Evolutionary conservation across 2,113 vertebrate species (phyloP).

Genomic region (Acrocephalus arundinaceus): DNA sequence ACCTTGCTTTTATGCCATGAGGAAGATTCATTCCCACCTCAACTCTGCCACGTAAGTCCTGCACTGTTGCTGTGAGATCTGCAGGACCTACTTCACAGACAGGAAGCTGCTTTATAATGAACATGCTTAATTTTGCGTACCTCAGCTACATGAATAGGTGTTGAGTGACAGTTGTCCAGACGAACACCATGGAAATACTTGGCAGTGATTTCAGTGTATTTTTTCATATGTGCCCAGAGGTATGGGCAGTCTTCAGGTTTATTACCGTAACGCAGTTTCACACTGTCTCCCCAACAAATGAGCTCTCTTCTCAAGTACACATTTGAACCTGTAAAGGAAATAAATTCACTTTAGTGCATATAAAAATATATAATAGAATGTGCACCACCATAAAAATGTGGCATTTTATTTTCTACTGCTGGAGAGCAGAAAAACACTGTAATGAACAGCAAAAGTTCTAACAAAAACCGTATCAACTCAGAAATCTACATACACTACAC

Average conservation of each 20-base stretch:
- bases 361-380: not conserved
- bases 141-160: slow-evolving; percentile 94
- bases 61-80: not conserved
- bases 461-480: not conserved
- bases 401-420: not conserved
- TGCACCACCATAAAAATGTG: not conserved
- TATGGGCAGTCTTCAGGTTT: slow-evolving; percentile 93
- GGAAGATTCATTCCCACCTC: not conserved
- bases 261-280: slow-evolving; percentile 91
- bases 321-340: slow-evolving; percentile 80
- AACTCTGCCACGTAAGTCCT: not conserved
- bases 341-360: not conserved
- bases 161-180: slow-evolving; percentile 97
- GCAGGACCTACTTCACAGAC: not conserved
- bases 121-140: slow-evolving; percentile 65
- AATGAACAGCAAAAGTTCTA: not conserved
- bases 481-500: not conserved
- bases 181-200: slow-evolving; percentile 90
- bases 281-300: slow-evolving; percentile 95
- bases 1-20: not conserved
- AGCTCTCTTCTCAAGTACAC: slow-evolving; percentile 94
- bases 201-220: slow-evolving; percentile 93
- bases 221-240: slow-evolving; percentile 94
- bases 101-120: not conserved
- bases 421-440: not conserved